Base-by-base conservation (phyloP, 2,113 vertebrate genomes). In the Podilymbus podiceps region DNA sequence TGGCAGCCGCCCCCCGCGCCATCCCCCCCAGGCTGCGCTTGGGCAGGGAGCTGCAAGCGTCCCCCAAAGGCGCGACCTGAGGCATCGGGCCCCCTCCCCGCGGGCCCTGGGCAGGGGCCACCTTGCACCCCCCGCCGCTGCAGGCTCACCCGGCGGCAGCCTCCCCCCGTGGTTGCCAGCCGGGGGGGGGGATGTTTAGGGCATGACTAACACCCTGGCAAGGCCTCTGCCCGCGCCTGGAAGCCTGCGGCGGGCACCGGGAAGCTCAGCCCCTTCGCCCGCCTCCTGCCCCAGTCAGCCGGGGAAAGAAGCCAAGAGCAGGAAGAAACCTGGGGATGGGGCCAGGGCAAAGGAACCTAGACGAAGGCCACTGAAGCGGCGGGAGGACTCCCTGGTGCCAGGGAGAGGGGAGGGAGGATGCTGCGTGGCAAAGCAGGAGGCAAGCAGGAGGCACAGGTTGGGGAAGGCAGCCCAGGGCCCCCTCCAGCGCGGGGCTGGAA, bases 171-270 rank as follows among this genome's bases (percentile, higher is more conserved):
- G 96, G 97, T 96, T 44, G 68, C 83, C 2, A 22, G 82, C 97
- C 96, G 97, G 95, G 68, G 78, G 50, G 91, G 46, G 80, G 86
- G 92, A 97, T 97, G 93, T 82, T 97, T 97, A 3, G n/a, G 91
- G 82, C 83, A 94, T 97, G 97, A 97, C 95, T 97, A 97, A 97
- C 96, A 97, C 97, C 97, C 94, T 90, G 95, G 96, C 97, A 92
- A 49, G 17, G 89, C 75, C 52, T 52, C 96, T 95, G 95, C 95
- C 97, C 31, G 77, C 80, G 92, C 69, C 89, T 96, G 90, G 92
- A 91, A 81, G 73, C 44, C 13, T 5, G 89, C 73, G 67, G 90
- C 66, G 90, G 94, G 93, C 90, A 60, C 78, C 2, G 44, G 71
- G 88, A n/a, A 79, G 88, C 75, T 93, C 94, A 44, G 76, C 87